These are phyloP conservation scores for Thalassophryne amazonica DNA, from an alignment of 2,797 vertebrate species.

Conservation along the genomic window DNA sequence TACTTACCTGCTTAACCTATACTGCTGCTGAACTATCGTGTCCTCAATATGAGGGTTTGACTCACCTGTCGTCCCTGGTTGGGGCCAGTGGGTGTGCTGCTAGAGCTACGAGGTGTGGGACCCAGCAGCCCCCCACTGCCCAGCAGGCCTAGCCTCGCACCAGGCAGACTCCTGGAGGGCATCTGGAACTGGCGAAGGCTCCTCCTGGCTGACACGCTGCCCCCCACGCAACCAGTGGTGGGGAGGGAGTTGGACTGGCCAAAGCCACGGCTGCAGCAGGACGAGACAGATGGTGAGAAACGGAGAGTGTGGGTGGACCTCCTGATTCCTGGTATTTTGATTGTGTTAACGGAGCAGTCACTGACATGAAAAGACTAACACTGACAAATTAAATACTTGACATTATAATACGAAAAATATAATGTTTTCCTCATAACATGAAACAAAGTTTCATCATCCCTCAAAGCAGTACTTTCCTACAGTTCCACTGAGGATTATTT, in stretches of 20 bases:
- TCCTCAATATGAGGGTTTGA: too few relatives aligned
- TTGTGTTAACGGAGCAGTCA: not conserved
- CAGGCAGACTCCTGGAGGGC: slow-evolving; percentile 92
- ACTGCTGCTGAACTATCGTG: too few relatives aligned
- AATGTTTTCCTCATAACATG: too few relatives aligned
- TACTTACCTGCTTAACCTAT: too few relatives aligned
- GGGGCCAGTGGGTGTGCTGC: slow-evolving; percentile 88
- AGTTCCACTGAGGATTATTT: too few relatives aligned
- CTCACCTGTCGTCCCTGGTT: slow-evolving; percentile 96
- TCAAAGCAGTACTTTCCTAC: too few relatives aligned
- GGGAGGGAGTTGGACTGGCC: slow-evolving; percentile 97
- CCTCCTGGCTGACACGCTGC: slow-evolving; percentile 84
- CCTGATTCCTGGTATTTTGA: not conserved
- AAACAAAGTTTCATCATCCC: too few relatives aligned
- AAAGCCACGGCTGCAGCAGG: slow-evolving; percentile 82
- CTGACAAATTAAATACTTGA: not conserved
- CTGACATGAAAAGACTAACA: not conserved
- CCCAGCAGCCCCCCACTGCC: slow-evolving; percentile 87
- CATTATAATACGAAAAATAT: too few relatives aligned
- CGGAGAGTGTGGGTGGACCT: not conserved
- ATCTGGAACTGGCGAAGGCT: slow-evolving; percentile 95
- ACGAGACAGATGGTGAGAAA: not conserved
- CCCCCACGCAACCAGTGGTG: slow-evolving; percentile 85
- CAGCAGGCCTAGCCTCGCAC: slow-evolving; percentile 85
- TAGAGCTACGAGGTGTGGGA: slow-evolving; percentile 83